Evolutionary conservation across 2,888 invertebrate genomes (phyloP), one percentile per base, ranked within the genome.

Genomic region (Eupithecia inturbata): DNA sequence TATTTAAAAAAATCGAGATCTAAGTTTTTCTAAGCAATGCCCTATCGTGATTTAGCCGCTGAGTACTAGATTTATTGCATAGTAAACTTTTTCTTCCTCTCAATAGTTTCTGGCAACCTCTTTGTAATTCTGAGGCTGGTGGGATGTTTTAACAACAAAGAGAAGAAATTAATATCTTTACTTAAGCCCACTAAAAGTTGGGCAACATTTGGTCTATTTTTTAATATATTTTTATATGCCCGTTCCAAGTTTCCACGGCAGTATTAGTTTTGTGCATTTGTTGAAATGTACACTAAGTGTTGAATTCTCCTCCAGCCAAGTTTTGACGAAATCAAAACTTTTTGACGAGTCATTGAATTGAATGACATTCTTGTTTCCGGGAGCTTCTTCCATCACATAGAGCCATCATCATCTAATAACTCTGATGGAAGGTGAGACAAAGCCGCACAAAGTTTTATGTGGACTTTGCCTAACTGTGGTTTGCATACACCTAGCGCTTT

Each of bases 211-310:
- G 71, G 72, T 22, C 72, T 75, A 49, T 67, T 53, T 75, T 72
- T 12, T n/a, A 75, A 62, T 68, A 70, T 31, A 72, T 72, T 75
- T 53, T 36, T 41, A 75, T 72, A 36, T 70, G 69, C 19, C 68
- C 72, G 57, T 72, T 75, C 75, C 75, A 75, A 49, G 45, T 62
- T 63, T 75, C 72, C 19, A 75, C 75, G 72, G 62, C 70, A 75
- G 71, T 74, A 74, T 74, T 74, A 49, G 72, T 70, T 70, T 69
- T 75, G 12, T 75, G 60, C 49, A 49, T 45, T 70, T 75, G 71
- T 62, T 67, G 66, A 67, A 57, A 72, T 62, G 70, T 70, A 28
- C 26, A 63, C 62, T 62, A 74, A 39, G 74, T 74, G 70, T 57
- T 57, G 57, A 57, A 57, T 19, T 66, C n/a, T n/a, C n/a, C 67